Base-by-base conservation (phyloP, 2,797 vertebrate genomes). In the Lerista edwardsae region DNA sequence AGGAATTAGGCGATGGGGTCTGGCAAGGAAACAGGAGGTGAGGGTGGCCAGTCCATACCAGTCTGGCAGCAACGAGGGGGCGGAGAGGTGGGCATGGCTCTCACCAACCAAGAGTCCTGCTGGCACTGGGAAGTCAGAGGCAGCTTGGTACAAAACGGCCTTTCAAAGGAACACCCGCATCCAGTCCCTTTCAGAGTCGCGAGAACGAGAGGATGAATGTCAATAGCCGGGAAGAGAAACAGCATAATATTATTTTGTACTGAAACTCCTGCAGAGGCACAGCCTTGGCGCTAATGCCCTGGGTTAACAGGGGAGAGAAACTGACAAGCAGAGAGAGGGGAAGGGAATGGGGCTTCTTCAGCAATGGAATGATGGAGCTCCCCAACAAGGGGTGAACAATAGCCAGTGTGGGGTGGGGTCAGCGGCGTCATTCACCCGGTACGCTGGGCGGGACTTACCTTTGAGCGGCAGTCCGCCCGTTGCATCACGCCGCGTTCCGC, bases 11-110 rank as follows among this genome's bases (percentile, higher is more conserved):
- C 94, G 72, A 19, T 68, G 92, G 83, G 87, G 92, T 84, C 89
- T 86, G 93, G 89, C 90, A 85, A 85, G 92, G 91, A 91, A 75
- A 47, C 57, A 79, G 88, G 65, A 90, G 86, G 80, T 88, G 84
- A 90, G 89, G 87, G 44, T 39, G 93, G 93, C 93, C 93, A 79
- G 84, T 93, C 91, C 86, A 93, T 96, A 95, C 95, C 93, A 93
- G 96, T 95, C 87, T 36, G 93, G 91, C 95, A 93, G 91, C 91
- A 91, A 92, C n/a, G 62, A 89, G 71, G 90, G 95, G 39, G 23
- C 3, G 44, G 41, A 12, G 34, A 92, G 93, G 93, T 88, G 55
- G 77, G 87, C 86, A 88, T 72, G 29, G 57, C 14, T 87, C 44
- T 82, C 14, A 7, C 29, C 29, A 27, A 7, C 29, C 29, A 27